Evolutionary conservation across 2,797 vertebrate genomes (phyloP).

Genomic region (Rhinatrema bivittatum): DNA sequence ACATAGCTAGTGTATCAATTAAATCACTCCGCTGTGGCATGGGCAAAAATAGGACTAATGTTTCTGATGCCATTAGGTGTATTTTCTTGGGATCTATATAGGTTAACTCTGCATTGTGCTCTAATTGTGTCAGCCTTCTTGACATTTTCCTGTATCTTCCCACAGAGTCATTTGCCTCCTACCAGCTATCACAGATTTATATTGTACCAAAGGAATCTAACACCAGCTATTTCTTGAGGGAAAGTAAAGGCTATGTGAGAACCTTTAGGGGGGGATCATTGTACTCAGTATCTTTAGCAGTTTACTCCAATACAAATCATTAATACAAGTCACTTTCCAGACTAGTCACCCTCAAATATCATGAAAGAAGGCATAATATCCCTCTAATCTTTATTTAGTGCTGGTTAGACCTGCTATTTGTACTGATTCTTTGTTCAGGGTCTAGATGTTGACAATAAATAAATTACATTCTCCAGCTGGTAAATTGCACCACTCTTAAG

Average conservation of each 20-base stretch:
- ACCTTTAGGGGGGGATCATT: slow-evolving; percentile 9
- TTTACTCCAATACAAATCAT: slow-evolving; percentile 12
- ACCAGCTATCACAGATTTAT: not conserved
- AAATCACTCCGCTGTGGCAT: not conserved
- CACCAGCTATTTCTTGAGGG: slow-evolving; percentile 3
- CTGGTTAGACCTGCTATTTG: slow-evolving; percentile 20
- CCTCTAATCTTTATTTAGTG: slow-evolving; percentile 31
- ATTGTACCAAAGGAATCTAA: not conserved
- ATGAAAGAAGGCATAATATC: slow-evolving; percentile 12
- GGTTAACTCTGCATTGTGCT: not conserved
- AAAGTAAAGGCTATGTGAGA: slow-evolving; percentile 13
- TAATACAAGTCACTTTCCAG: slow-evolving; percentile 21
- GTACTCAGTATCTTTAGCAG: not conserved
- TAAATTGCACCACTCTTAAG: slow-evolving; percentile 25
- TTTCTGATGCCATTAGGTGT: not conserved
- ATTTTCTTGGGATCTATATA: not conserved
- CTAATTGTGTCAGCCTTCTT: slow-evolving; percentile 7
- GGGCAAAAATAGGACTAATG: not conserved
- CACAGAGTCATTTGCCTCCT: slow-evolving; percentile 17
- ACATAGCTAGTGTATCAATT: not conserved
- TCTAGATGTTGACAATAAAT: slow-evolving; percentile 21
- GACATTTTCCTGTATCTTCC: slow-evolving; percentile 13
- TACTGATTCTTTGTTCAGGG: slow-evolving; percentile 24
- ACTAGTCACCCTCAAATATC: slow-evolving; percentile 6
- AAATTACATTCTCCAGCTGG: slow-evolving; percentile 22